Base-by-base conservation (phyloP, 1,140 invertebrate genomes). In the Pissodes strobi region DNA sequence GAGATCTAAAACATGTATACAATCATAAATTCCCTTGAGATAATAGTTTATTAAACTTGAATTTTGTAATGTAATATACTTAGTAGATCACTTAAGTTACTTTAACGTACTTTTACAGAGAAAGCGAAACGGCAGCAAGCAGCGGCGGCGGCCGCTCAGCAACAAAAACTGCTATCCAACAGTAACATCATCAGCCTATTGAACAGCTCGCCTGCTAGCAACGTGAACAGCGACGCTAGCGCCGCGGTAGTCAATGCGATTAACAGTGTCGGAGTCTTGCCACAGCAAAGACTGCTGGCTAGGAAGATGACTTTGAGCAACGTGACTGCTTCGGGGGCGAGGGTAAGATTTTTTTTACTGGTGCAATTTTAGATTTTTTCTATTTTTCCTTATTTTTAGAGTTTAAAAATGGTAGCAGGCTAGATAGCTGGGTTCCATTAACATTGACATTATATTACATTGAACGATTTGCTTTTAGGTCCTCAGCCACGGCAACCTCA, bases 121-220 rank as follows among this genome's bases (percentile, higher is more conserved):
- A 71, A 72, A 48, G 72, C 68, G n/a, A 76, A 73, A 57, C 68
- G 70, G 10, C 71, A 74, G 52, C n/a, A n/a, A n/a, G n/a, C n/a
- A n/a, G 48, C 77, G 78, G 75, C 81, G 59, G 45, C 45, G 10
- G 52, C 52, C 6, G 69, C 82, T 60, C 79, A 64, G 82, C 86
- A 66, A 81, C 83, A 62, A 75, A 78, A 67, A 78, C 79, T 39
- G 3, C 37, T 61, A 5, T 19, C 58, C 2, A 51, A 61, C 23
- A 51, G 46, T 22, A 61, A 61, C 9, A 90, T 90, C 70, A 79
- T 90, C 57, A 90, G 88, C 78, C 72, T 90, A 63, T 75, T 90
- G 59, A 90, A 90, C 72, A 90, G 87, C 70, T 87, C 85, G 39
- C 87, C 88, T 37, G 87, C 87, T 8, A 83, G 83, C 82, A 65